Base-by-base conservation (phyloP, 1,140 invertebrate genomes). In the Scaptomyza pallida region DNA sequence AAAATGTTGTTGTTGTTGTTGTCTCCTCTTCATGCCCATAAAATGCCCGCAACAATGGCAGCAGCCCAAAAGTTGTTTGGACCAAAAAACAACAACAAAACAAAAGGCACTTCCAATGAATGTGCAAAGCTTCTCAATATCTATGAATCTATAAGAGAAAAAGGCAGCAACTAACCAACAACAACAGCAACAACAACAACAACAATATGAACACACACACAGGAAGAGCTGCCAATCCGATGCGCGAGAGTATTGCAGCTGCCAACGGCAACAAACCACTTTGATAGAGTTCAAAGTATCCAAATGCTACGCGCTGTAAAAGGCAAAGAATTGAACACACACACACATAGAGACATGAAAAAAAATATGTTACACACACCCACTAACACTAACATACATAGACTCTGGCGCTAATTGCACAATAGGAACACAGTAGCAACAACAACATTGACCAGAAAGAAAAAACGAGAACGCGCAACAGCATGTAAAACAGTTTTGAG, bases 1-100 rank as follows among this genome's bases (percentile, higher is more conserved):
- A 26, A 26, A 26, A 26, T 71, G 43, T 68, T 57, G 59, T 57
- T 60, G 48, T 59, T 51, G 65, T 60, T 68, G 75, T 70, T 76
- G n/a, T n/a, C n/a, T n/a, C n/a, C n/a, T n/a, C n/a, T n/a, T 26
- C n/a, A 78, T 79, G 47, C 60, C 68, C 68, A 71, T 63, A 78
- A 82, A 82, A 82, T 82, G 75, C 40, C 75, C 79, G 72, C 75
- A 83, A 83, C 79, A 83, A 83, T 83, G 80, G 72, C n/a, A 44
- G 21, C 47, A 40, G 17, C 40, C 44, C 12, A 37, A 60, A 65
- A 65, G 30, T 60, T 21, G 33, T 67, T 67, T 52, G 26, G 47
- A 52, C 30, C 13, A 43, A 64, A 76, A 82, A 26, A 26, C 23
- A 26, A 26, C n/a, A n/a, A n/a, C n/a, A n/a, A n/a, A n/a, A n/a